phyloP scores from a whole-genome alignment of 2,113 vertebrate genomes.

The Mandrillus leucophaeus region DNA sequence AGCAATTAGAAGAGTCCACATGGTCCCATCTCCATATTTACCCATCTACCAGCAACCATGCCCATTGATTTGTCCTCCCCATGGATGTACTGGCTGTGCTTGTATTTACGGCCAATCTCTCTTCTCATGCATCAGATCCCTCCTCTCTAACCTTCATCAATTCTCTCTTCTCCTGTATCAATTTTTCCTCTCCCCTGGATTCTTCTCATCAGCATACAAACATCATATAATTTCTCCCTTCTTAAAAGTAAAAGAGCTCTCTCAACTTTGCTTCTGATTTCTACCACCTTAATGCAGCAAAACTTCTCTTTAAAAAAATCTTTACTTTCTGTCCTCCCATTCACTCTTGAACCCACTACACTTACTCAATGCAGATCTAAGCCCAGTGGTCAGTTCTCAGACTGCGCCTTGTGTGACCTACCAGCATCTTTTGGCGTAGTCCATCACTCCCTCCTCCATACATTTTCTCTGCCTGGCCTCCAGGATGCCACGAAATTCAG shows the following conservation, averaged over 20 bases:
- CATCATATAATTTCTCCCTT: not conserved
- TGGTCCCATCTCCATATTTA: not conserved
- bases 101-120: not conserved
- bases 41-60: not conserved
- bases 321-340: not conserved
- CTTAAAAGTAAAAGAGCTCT: not conserved
- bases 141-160: not conserved
- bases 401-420: not conserved
- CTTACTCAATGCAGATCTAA: not conserved
- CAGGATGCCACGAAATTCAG: not conserved
- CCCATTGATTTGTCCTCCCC: not conserved
- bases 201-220: not conserved
- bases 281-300: not conserved
- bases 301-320: not conserved
- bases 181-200: not conserved
- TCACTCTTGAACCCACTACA: not conserved
- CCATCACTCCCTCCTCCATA: not conserved
- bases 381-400: not conserved
- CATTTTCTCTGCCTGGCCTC: not conserved
- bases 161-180: not conserved
- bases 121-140: not conserved
- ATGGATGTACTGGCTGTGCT: not conserved
- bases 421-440: not conserved
- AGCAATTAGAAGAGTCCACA: not conserved
- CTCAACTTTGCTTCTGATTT: not conserved